Evolutionary conservation across 2,113 vertebrate species (phyloP).

Genomic region (Thunnus maccoyii): DNA sequence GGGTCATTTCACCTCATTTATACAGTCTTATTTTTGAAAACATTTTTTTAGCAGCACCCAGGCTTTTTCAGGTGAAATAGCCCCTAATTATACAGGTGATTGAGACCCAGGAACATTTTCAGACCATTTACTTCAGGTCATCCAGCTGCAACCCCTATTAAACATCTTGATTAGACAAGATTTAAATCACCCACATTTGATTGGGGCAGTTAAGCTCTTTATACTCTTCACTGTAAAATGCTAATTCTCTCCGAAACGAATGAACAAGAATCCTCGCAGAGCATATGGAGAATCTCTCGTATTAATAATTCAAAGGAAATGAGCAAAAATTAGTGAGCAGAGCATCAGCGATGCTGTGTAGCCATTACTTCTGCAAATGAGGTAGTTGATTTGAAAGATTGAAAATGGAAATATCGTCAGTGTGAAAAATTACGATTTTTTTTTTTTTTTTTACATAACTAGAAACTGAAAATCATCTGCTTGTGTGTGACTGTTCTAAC

Average conservation of each 20-base stretch:
- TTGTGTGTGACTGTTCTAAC: conserved; percentile 5
- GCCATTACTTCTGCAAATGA: conserved; percentile 92
- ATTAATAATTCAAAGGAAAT: conserved; percentile 97
- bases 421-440: conserved; percentile 28
- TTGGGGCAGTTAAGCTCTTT: conserved; percentile 95
- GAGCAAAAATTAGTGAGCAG: conserved; percentile 96
- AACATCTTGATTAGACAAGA: conserved; percentile 89
- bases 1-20: background rate
- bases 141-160: conserved; percentile 93
- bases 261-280: conserved; percentile 91
- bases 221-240: conserved; percentile 90
- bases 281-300: conserved; percentile 95
- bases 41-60: background rate
- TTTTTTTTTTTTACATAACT: background rate
- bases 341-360: conserved; percentile 82
- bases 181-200: conserved; percentile 92
- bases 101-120: conserved; percentile 52
- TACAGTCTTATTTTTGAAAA: background rate
- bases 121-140: conserved; percentile 83
- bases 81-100: conserved; percentile 44
- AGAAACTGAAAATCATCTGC: conserved; percentile 32
- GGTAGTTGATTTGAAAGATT: conserved; percentile 66
- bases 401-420: conserved; percentile 70
- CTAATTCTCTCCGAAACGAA: conserved; percentile 92
- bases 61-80: conserved; percentile 39